phyloP scores from a whole-genome alignment of 1,140 invertebrate species.

The Callitettix versicolor region DNA sequence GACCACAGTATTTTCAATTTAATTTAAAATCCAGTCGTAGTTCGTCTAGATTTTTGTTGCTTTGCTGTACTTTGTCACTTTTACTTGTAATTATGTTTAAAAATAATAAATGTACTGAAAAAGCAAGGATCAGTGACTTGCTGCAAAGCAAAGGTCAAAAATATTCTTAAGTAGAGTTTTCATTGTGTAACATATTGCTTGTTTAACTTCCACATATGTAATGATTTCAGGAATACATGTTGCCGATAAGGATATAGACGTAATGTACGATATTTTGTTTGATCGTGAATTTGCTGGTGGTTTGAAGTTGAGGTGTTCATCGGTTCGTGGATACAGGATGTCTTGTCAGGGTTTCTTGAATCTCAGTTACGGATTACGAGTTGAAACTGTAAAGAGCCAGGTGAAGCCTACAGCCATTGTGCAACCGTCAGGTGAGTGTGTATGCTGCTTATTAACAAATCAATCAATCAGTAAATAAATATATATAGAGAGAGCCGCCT shows the following conservation, averaged over 20 bases:
- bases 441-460: slow-evolving; percentile 6
- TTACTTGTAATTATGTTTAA: too few species aligned
- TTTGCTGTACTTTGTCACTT: too few species aligned
- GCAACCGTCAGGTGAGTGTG: slow-evolving; percentile 2
- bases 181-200: too few species aligned
- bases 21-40: too few species aligned
- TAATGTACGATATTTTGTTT: slow-evolving; percentile 63
- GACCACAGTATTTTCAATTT: too few species aligned
- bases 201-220: too few species aligned
- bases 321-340: slow-evolving; percentile 41
- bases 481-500: too few species aligned
- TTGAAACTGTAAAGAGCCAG: slow-evolving; percentile 33
- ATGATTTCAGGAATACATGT: slow-evolving; percentile 35
- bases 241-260: slow-evolving; percentile 37
- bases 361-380: slow-evolving; percentile 39
- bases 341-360: slow-evolving; percentile 47
- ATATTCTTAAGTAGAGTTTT: too few species aligned
- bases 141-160: too few species aligned
- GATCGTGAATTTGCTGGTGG: slow-evolving; percentile 63
- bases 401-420: slow-evolving; percentile 15
- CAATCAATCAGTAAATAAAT: slow-evolving; percentile 9
- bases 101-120: too few species aligned
- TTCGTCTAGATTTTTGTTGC: too few species aligned
- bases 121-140: too few species aligned
- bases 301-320: slow-evolving; percentile 41